phyloP scores from a whole-genome alignment of 2,888 invertebrate species.

The Prostheceraeus crozeri region DNA sequence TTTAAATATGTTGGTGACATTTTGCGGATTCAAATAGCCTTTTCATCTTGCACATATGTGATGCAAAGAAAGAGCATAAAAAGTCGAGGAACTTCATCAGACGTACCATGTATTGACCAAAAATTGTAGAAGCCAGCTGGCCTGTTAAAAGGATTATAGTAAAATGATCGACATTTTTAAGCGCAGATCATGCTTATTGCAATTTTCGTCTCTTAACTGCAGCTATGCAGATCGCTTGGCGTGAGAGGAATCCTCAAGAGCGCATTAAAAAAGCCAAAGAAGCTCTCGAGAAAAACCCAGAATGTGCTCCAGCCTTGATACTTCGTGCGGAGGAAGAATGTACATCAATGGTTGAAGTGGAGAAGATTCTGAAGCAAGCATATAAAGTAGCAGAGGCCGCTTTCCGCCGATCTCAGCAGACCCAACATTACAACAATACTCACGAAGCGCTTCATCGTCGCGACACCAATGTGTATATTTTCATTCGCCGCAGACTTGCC shows the following conservation, averaged over 20 bases:
- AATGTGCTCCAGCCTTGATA: constrained; percentile 88
- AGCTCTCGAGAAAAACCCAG: constrained; percentile 75
- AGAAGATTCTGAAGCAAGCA: constrained; percentile 73
- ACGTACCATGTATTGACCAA: no score
- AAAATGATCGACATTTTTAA: no score
- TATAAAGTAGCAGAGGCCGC: constrained; percentile 74
- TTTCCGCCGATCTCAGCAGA: constrained; percentile 70
- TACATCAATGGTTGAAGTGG: constrained; percentile 75
- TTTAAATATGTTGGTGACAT: no score
- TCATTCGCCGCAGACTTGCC: constrained; percentile 83
- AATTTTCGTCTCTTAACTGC: constrained; percentile 28
- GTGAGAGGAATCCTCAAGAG: constrained; percentile 81
- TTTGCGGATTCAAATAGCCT: no score
- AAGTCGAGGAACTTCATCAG: no score
- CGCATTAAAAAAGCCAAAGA: constrained; percentile 81
- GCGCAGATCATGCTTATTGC: no score
- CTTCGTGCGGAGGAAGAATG: constrained; percentile 92
- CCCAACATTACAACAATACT: constrained; percentile 68
- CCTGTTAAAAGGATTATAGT: no score
- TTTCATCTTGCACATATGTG: no score
- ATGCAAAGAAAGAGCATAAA: no score
- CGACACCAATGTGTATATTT: constrained; percentile 85
- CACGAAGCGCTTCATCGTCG: constrained; percentile 73
- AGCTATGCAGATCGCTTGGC: constrained; percentile 90
- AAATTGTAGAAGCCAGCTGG: no score